These are phyloP conservation scores for Hexactinellida sp. DNA, from an alignment of 37 sponge, comb jelly and placozoan genomes.

Conservation along the genomic window DNA sequence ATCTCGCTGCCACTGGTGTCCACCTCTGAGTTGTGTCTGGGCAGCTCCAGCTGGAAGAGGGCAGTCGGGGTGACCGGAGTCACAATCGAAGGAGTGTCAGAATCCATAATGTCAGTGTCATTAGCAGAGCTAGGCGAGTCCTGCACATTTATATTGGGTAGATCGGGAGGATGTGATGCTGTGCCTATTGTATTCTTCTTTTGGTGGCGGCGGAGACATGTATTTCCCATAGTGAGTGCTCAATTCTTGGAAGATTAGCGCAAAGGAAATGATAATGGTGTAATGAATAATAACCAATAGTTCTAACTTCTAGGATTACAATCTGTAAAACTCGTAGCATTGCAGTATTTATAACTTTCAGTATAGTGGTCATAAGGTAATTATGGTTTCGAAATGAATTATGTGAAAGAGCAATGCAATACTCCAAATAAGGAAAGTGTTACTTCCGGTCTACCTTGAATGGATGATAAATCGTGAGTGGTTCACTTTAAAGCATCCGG, in stretches of 20 bases:
- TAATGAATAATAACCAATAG: too few species aligned
- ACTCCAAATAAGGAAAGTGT: not conserved
- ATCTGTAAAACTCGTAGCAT: too few species aligned
- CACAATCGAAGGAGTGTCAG: not conserved
- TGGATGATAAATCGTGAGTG: too few species aligned
- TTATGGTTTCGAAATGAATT: conserved; percentile 22
- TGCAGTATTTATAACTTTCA: not conserved
- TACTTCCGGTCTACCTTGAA: not conserved
- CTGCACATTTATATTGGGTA: not conserved
- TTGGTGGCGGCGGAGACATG: not conserved
- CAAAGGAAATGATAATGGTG: too few species aligned
- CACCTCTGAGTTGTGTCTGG: not conserved
- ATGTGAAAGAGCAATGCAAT: conserved; percentile 21
- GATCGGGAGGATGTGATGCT: not conserved
- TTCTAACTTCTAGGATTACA: too few species aligned
- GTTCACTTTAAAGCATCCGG: not conserved
- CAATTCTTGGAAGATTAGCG: too few species aligned
- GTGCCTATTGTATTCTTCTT: not conserved
- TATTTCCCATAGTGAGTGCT: conserved; percentile 3
- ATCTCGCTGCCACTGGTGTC: not conserved
- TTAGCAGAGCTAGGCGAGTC: not conserved
- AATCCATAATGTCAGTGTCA: not conserved
- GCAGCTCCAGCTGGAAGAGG: not conserved
- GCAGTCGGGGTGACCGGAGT: not conserved
- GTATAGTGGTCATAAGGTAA: not conserved